Evolutionary conservation across 2,797 vertebrate species (phyloP).

Genomic region (Macropodus opercularis): DNA sequence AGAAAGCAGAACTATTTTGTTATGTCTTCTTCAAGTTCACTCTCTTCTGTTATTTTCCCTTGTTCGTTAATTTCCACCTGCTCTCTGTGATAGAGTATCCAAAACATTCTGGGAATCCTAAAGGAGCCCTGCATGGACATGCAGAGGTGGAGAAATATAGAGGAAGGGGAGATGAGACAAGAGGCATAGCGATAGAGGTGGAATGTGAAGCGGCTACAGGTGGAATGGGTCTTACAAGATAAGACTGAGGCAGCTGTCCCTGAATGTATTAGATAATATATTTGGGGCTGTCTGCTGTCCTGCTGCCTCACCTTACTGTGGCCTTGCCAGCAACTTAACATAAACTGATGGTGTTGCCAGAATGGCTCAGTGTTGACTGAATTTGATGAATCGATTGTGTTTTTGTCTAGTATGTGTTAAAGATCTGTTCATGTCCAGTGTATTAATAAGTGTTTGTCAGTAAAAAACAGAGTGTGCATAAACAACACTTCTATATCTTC

Average conservation of each 20-base stretch:
- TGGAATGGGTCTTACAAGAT: constrained; percentile 13
- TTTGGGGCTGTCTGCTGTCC: constrained; percentile 29
- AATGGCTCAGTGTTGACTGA: not conserved
- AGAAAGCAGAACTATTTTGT: constrained; percentile 44
- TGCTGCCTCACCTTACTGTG: not conserved
- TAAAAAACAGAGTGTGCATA: no score
- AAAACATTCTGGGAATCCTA: constrained; percentile 70
- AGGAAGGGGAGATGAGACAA: constrained; percentile 14
- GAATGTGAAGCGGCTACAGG: constrained; percentile 12
- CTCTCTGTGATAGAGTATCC: constrained; percentile 67
- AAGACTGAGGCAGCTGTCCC: constrained; percentile 19
- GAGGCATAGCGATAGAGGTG: constrained; percentile 1
- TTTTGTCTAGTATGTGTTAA: no score
- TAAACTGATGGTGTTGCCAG: constrained; percentile 36
- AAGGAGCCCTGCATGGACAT: constrained; percentile 61
- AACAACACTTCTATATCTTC: no score
- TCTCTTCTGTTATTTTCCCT: constrained; percentile 40
- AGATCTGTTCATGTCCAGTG: not conserved
- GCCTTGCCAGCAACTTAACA: constrained; percentile 2
- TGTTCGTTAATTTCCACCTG: constrained; percentile 44
- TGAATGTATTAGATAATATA: constrained; percentile 37
- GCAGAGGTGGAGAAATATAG: constrained; percentile 21
- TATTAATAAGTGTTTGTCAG: not conserved
- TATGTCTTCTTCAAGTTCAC: constrained; percentile 60
- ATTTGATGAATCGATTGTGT: no score